Evolutionary conservation across 2,797 vertebrate genomes (phyloP).

Genomic region (Lutjanus campechanus): DNA sequence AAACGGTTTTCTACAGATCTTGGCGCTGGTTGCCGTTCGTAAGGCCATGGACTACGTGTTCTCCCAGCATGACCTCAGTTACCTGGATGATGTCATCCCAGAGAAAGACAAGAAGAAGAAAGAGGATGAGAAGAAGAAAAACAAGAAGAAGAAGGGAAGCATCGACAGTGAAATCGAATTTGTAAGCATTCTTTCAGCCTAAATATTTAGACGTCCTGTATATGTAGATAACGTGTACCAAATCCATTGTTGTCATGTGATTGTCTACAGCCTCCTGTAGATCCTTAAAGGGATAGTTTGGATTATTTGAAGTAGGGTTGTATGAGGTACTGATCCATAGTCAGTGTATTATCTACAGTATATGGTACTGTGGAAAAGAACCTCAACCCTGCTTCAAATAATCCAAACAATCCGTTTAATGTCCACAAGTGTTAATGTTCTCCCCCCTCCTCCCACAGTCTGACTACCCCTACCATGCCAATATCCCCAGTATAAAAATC

Average conservation of each 20-base stretch:
- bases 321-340: no score
- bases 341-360: no score
- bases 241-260: constrained; percentile 28
- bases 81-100: constrained; percentile 98
- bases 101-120: constrained; percentile 99
- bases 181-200: constrained; percentile 83
- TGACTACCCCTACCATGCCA: constrained; percentile 95
- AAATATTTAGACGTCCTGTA: not conserved
- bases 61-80: constrained; percentile 97
- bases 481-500: constrained; percentile 98
- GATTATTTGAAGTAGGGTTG: no score
- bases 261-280: constrained; percentile 39
- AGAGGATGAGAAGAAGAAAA: constrained; percentile 98
- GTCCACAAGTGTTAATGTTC: constrained; percentile 56
- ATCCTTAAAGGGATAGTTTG: constrained; percentile 3
- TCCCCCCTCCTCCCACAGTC: constrained; percentile 91
- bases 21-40: constrained; percentile 95
- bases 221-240: not conserved
- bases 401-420: no score
- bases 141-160: constrained; percentile 94
- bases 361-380: no score
- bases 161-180: constrained; percentile 96
- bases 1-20: constrained; percentile 85
- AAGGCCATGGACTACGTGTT: constrained; percentile 99
- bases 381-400: no score